A percentile compares a stretch with the other conserved stretches of the same genome.
Evolutionary conservation across 2,888 invertebrate species (phyloP).

Genomic region (Yponomeuta evonymella): DNA sequence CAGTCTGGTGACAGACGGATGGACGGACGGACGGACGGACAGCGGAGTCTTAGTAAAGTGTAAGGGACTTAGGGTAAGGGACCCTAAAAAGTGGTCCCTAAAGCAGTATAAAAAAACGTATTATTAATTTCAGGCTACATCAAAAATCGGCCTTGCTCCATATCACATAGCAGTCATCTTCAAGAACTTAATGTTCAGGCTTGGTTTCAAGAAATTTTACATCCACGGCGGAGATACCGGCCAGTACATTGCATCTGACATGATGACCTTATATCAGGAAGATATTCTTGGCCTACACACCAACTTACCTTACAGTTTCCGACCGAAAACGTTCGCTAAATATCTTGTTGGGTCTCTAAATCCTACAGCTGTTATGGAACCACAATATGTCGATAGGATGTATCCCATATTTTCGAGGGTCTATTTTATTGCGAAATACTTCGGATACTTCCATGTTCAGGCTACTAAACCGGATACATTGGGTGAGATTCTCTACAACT

Average conservation of each 20-base stretch:
- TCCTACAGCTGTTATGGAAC: slow-evolving; percentile 1
- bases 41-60: too few relatives aligned
- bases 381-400: slow-evolving; percentile 6
- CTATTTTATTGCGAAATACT: slow-evolving; percentile 2
- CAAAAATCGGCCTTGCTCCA: neutral
- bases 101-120: neutral
- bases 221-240: slow-evolving; percentile 13
- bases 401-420: slow-evolving; percentile 4
- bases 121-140: slow-evolving; percentile 4
- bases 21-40: too few relatives aligned
- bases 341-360: neutral
- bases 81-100: too few relatives aligned
- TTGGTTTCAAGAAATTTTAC: slow-evolving; percentile 6
- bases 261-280: neutral
- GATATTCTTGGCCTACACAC: slow-evolving; percentile 5
- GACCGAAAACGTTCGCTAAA: slow-evolving; percentile 6
- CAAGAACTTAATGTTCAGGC: slow-evolving; percentile 8
- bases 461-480: slow-evolving; percentile 8
- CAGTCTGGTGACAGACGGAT: too few relatives aligned
- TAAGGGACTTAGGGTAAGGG: too few relatives aligned
- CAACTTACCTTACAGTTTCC: slow-evolving; percentile 6
- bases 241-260: neutral
- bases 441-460: slow-evolving; percentile 11
- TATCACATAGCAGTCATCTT: slow-evolving; percentile 13
- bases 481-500: neutral